Evolutionary conservation across 2,797 vertebrate species (phyloP).

Genomic region (Hafferia zeledoni): DNA sequence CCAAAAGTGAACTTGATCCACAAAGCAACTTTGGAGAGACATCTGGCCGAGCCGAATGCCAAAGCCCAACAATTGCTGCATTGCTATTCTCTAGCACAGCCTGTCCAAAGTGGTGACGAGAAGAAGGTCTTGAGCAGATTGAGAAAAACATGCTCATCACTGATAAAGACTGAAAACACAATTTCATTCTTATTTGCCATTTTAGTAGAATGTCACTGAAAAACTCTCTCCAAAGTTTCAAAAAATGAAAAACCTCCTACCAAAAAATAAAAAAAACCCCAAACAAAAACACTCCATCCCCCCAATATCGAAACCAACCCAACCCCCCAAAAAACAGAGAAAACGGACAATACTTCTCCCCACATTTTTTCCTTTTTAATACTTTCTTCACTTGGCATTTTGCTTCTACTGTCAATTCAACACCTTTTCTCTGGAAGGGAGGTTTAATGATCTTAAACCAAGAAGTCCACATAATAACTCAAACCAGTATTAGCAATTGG

Average conservation of each 20-base stretch:
- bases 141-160: neutral
- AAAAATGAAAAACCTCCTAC: neutral
- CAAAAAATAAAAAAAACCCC: neutral
- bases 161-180: neutral
- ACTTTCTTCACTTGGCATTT: neutral
- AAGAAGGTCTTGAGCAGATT: neutral
- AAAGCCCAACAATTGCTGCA: neutral
- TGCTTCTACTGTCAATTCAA: neutral
- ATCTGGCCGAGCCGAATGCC: neutral
- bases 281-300: rapidly evolving
- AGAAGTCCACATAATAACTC: neutral
- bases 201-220: neutral
- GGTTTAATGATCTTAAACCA: neutral
- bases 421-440: neutral
- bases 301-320: neutral
- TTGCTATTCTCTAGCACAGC: neutral
- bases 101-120: neutral
- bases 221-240: neutral
- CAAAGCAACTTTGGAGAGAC: neutral
- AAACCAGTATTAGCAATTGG: neutral
- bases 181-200: neutral
- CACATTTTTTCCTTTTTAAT: neutral
- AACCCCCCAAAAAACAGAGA: neutral
- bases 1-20: neutral
- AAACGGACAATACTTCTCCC: neutral